Evolutionary conservation across 2,888 invertebrate species (phyloP).

Genomic region (Terebella lapidaria): DNA sequence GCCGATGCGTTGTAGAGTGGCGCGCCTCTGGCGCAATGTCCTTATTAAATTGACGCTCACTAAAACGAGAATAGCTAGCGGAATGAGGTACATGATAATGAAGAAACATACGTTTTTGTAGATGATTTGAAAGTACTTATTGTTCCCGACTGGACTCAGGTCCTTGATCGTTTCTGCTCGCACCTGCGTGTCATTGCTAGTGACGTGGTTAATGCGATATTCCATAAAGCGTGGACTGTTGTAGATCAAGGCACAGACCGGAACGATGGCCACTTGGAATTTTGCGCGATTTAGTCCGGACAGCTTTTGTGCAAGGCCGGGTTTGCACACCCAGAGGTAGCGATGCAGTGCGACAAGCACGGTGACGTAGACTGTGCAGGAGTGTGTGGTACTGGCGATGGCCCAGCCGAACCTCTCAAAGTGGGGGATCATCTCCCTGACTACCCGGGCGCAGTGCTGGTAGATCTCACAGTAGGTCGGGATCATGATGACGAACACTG

Average conservation of each 20-base stretch:
- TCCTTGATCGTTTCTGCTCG: constrained; percentile 1
- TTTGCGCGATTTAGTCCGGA: constrained; percentile 4
- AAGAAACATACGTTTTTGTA: constrained; percentile 16
- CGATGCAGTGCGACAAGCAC: constrained; percentile 44
- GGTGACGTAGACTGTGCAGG: constrained; percentile 46
- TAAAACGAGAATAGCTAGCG: constrained; percentile 5
- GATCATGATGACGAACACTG: constrained; percentile 1
- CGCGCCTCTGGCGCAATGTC: constrained; percentile 2
- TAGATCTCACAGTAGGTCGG: constrained; percentile 6
- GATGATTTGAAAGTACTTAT: constrained; percentile 4
- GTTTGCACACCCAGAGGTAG: constrained; percentile 45
- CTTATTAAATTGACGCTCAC: constrained; percentile 5
- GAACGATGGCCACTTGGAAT: constrained; percentile 3
- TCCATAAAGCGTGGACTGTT: constrained; percentile 18
- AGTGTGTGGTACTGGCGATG: constrained; percentile 40
- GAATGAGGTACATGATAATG: constrained; percentile 14
- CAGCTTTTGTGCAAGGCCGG: constrained; percentile 30
- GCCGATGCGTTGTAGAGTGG: not conserved
- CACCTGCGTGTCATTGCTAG: not conserved
- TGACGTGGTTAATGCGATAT: not conserved
- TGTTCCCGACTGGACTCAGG: constrained; percentile 4
- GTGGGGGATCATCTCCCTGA: not conserved
- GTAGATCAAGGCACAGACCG: constrained; percentile 9
- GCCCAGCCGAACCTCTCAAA: constrained; percentile 17
- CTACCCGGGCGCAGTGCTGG: constrained; percentile 1